These are phyloP conservation scores for Garra rufa DNA, from an alignment of 2,113 vertebrate species.

Conservation along the genomic window DNA sequence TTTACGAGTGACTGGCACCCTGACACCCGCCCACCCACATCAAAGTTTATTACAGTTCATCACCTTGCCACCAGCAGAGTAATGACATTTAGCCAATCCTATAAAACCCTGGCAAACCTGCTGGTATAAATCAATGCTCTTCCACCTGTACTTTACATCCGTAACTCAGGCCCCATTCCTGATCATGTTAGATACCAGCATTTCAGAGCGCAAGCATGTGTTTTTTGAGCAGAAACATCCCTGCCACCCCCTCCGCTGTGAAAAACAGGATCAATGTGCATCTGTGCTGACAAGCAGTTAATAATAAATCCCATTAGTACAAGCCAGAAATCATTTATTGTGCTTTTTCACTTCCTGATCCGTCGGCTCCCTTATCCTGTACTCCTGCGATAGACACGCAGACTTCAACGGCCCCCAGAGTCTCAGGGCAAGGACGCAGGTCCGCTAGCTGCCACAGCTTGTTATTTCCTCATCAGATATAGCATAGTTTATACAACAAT, in stretches of 20 bases:
- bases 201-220: constrained; percentile 61
- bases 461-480: constrained; percentile 61
- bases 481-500: constrained; percentile 53
- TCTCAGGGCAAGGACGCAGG: constrained; percentile 47
- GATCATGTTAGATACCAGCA: constrained; percentile 66
- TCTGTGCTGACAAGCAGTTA: constrained; percentile 76
- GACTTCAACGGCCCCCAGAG: constrained; percentile 33
- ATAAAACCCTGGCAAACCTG: constrained; percentile 78
- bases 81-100: constrained; percentile 83
- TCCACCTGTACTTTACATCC: constrained; percentile 75
- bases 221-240: constrained; percentile 45
- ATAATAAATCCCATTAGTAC: constrained; percentile 77
- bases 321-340: constrained; percentile 65
- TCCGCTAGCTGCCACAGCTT: constrained; percentile 54
- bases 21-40: constrained; percentile 73
- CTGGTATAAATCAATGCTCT: constrained; percentile 77
- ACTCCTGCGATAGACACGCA: constrained; percentile 15
- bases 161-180: constrained; percentile 73
- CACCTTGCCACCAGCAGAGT: constrained; percentile 77
- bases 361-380: constrained; percentile 29
- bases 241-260: constrained; percentile 52
- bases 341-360: constrained; percentile 62
- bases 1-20: constrained; percentile 72
- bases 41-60: constrained; percentile 81
- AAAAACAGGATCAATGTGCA: constrained; percentile 74